Percentiles rank a stretch among this genome's conserved stretches.
Evolutionary conservation across 2,113 vertebrate species (phyloP).

Genomic region (Eolophus roseicapilla): DNA sequence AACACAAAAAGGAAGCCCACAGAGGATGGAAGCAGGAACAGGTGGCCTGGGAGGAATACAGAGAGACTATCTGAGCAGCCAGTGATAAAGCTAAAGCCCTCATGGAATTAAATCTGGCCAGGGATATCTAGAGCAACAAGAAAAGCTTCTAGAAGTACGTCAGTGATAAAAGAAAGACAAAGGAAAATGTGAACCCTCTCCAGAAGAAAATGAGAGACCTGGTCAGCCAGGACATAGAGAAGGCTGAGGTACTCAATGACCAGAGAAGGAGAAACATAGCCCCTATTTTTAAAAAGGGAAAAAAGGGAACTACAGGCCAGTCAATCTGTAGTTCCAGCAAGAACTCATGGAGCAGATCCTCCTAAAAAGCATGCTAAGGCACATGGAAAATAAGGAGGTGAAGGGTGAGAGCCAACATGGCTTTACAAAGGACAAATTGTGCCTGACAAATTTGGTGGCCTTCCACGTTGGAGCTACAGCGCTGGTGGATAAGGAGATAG

Average conservation of each 20-base stretch:
- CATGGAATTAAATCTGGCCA: not conserved
- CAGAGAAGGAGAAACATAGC: not conserved
- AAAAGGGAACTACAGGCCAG: not conserved
- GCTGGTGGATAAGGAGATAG: not conserved
- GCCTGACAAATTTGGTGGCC: not conserved
- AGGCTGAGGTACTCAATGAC: not conserved
- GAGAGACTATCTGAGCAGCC: not conserved
- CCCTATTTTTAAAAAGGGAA: not conserved
- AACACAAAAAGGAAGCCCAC: not conserved
- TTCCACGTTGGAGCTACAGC: not conserved
- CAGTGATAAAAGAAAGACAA: not conserved
- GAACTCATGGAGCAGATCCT: not conserved
- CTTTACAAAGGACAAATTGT: not conserved
- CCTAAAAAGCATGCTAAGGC: not conserved
- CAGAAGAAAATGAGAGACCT: not conserved
- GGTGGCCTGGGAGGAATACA: not conserved
- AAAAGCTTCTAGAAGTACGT: not conserved
- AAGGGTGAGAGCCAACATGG: not conserved
- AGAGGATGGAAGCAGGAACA: not conserved
- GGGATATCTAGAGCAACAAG: not conserved
- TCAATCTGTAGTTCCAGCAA: not conserved
- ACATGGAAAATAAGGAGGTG: not conserved
- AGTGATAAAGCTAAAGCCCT: not conserved
- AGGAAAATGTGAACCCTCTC: not conserved
- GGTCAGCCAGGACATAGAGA: not conserved